phyloP scores from a whole-genome alignment of 53 echinoderm and acorn worm genomes.

The Zoroaster sp. region DNA sequence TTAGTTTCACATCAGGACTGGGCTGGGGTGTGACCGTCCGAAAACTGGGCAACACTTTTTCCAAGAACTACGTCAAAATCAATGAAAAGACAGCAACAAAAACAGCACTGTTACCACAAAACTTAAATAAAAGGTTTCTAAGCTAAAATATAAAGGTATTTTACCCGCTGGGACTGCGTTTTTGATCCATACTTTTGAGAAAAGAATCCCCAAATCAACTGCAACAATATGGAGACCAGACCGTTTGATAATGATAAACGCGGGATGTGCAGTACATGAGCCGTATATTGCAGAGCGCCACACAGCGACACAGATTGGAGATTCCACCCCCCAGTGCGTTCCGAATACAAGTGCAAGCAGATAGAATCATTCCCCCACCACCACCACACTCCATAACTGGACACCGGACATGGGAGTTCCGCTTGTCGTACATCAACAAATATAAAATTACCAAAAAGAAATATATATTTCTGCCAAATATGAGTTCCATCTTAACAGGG shows the following conservation, averaged over 20 bases:
- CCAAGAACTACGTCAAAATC: not conserved
- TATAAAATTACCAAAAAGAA: no score
- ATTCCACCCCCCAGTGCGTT: no score
- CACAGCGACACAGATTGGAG: not conserved
- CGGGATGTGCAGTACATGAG: not conserved
- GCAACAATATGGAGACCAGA: not conserved
- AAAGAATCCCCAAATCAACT: not conserved
- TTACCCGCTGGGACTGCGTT: slow-evolving; percentile 56
- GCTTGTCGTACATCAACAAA: no score
- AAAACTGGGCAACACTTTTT: not conserved
- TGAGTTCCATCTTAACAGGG: no score
- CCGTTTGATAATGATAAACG: no score
- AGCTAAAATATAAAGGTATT: not conserved
- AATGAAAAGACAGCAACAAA: not conserved
- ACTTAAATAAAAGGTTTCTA: not conserved
- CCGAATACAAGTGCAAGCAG: no score
- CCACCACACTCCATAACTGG: no score
- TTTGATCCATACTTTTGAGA: slow-evolving; percentile 37
- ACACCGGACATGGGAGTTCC: no score
- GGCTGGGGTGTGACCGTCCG: not conserved
- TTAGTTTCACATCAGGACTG: no score
- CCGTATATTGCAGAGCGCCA: no score
- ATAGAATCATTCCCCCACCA: no score
- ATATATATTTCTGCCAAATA: no score
- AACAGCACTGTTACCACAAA: not conserved